phyloP scores from a whole-genome alignment of 2,113 vertebrate species.

The Crypturellus undulatus region DNA sequence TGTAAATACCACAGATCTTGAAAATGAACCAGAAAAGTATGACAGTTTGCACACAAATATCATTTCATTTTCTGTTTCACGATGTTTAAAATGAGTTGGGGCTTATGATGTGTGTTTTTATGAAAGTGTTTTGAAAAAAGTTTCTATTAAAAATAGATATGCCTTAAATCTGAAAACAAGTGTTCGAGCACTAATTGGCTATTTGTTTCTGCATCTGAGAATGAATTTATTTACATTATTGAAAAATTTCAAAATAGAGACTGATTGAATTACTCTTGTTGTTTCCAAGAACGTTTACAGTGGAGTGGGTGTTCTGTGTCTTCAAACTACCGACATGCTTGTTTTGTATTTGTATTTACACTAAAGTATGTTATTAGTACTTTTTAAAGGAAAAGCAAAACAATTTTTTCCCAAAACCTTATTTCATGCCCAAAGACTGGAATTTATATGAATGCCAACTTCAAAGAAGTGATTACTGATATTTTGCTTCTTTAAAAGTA shows the following conservation, averaged over 20 bases:
- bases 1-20: slow-evolving; percentile 80
- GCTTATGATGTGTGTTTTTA: slow-evolving; percentile 31
- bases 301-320: neutral
- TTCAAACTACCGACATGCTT: neutral
- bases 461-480: neutral
- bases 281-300: neutral
- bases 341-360: neutral
- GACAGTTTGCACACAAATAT: slow-evolving; percentile 76
- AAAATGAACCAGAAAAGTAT: slow-evolving; percentile 77
- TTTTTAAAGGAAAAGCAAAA: neutral
- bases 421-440: neutral
- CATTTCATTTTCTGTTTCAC: slow-evolving; percentile 64
- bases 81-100: slow-evolving; percentile 45
- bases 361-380: neutral
- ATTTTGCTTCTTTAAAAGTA: neutral
- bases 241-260: slow-evolving; percentile 50
- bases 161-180: slow-evolving; percentile 54
- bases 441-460: neutral
- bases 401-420: neutral
- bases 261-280: slow-evolving; percentile 45
- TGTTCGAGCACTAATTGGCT: slow-evolving; percentile 56
- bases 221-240: slow-evolving; percentile 55
- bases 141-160: slow-evolving; percentile 61
- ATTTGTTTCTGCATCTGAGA: slow-evolving; percentile 58
- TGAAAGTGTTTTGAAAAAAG: slow-evolving; percentile 1